A percentile compares a stretch with the other conserved stretches of the same genome.
These are phyloP conservation scores for Diuraphis noxia DNA, from an alignment of 1,140 invertebrate species.

Conservation along the genomic window DNA sequence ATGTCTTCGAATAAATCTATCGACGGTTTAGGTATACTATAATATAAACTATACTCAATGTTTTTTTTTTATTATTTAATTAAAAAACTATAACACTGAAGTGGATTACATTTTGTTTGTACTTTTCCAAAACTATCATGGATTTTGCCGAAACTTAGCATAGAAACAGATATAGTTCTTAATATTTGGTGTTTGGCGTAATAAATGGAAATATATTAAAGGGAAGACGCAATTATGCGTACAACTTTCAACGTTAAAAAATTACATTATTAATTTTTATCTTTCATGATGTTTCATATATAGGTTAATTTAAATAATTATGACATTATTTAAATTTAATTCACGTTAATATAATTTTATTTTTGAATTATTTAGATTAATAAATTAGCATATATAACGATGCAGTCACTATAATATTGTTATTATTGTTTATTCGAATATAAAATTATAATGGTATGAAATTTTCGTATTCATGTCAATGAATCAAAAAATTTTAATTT, in stretches of 20 bases:
- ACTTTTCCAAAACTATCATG: neutral
- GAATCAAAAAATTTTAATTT: neutral
- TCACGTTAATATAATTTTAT: neutral
- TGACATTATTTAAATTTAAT: constrained; percentile 9
- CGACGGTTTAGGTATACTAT: neutral
- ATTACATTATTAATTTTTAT: neutral
- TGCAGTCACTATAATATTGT: too few species aligned
- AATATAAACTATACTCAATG: neutral
- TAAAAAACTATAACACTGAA: neutral
- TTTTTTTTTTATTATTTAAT: neutral
- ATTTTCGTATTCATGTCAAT: neutral
- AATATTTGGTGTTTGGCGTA: neutral
- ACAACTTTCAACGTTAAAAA: neutral
- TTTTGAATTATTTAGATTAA: constrained; percentile 6
- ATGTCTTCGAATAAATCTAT: neutral
- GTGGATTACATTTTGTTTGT: neutral
- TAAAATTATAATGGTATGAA: neutral
- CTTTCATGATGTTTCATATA: neutral
- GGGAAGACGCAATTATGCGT: neutral
- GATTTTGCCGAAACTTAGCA: neutral
- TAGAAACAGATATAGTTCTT: neutral
- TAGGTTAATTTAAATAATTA: neutral
- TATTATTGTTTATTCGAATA: constrained; percentile 6
- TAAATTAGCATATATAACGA: constrained; percentile 24
- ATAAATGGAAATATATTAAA: neutral